Base-by-base conservation (phyloP, 2,113 vertebrate genomes). In the Etia nguti region DNA sequence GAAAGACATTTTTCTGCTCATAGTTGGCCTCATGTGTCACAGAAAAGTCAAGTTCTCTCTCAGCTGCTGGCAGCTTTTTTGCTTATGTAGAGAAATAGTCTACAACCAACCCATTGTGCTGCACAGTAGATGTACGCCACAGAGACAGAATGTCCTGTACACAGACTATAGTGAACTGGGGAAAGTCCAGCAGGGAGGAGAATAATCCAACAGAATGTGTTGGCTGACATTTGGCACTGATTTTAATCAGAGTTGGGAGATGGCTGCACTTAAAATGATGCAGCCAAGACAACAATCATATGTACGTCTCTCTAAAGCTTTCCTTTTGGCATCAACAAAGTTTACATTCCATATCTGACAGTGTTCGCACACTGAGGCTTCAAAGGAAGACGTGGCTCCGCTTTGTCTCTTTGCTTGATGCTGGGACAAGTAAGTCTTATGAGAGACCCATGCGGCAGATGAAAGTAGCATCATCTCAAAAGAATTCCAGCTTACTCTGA, bases 131-230 rank as follows among this genome's bases (percentile, higher is more conserved):
- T 20, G 56, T 60, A 52, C 54, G 80, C 57, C 6, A 86, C 62
- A 70, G 79, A 90, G 57, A 93, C 86, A 86, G 82, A 87, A 87
- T 75, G 77, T 87, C 86, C 86, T 80, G 80, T 81, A 50, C 77
- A 46, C 46, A 68, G 62, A 48, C 59, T 65, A 24, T 59, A 38
- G 65, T 82, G 24, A 86, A 43, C 46, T 15, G 20, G 24, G 59
- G 46, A 70, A 54, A 46, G 29, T 46, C 52, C 62, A 34, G n/a
- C 6, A 36, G 59, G 48, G 77, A 86, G 34, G 12, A 54, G 34
- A 59, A 86, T 83, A 15, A 79, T 73, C 79, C 22, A 86, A 8
- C 31, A 62, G 56, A 60, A 77, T 52, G 73, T 52, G 73, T 52
- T 50, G 46, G 10, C 70, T 77, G 70, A 77, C 70, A 77, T 77